These are phyloP conservation scores for Chamaetylas fuelleborni DNA, from an alignment of 2,113 vertebrate species.

Conservation along the genomic window DNA sequence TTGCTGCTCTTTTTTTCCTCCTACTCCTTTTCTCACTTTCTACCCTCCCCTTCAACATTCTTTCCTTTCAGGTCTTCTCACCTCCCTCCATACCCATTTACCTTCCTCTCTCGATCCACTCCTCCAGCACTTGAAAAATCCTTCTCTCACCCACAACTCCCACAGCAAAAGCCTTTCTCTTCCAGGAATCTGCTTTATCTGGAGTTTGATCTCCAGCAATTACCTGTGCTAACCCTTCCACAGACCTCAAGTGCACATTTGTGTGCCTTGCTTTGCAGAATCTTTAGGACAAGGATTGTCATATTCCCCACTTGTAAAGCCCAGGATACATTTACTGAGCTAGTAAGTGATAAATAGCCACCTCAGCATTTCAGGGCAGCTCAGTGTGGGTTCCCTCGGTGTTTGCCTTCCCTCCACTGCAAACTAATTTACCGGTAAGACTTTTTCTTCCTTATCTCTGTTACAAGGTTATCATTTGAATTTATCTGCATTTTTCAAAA, in stretches of 20 bases:
- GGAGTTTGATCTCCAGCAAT: not conserved
- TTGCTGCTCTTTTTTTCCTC: slow-evolving; percentile 34
- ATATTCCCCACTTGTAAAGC: not conserved
- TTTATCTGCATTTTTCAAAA: slow-evolving; percentile 23
- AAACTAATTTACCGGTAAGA: not conserved
- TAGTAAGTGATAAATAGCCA: not conserved
- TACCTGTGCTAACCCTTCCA: not conserved
- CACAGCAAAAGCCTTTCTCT: not conserved
- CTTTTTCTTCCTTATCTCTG: slow-evolving; percentile 21
- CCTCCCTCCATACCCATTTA: not conserved
- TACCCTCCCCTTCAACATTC: slow-evolving; percentile 17
- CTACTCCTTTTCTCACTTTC: slow-evolving; percentile 45
- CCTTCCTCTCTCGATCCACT: not conserved
- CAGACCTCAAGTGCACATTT: not conserved
- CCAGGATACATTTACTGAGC: not conserved
- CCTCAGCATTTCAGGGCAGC: not conserved
- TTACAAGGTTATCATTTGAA: not conserved
- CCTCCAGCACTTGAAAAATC: not conserved
- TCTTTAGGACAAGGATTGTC: not conserved
- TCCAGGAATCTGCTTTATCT: not conserved
- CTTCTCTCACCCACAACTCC: not conserved
- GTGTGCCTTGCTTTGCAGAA: not conserved
- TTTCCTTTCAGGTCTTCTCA: slow-evolving; percentile 44
- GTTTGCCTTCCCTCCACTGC: not conserved
- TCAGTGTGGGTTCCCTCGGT: not conserved